Evolutionary conservation across 2,113 vertebrate genomes (phyloP), one percentile per base, ranked within the genome.

Genomic region (Formicarius rufipectus): DNA sequence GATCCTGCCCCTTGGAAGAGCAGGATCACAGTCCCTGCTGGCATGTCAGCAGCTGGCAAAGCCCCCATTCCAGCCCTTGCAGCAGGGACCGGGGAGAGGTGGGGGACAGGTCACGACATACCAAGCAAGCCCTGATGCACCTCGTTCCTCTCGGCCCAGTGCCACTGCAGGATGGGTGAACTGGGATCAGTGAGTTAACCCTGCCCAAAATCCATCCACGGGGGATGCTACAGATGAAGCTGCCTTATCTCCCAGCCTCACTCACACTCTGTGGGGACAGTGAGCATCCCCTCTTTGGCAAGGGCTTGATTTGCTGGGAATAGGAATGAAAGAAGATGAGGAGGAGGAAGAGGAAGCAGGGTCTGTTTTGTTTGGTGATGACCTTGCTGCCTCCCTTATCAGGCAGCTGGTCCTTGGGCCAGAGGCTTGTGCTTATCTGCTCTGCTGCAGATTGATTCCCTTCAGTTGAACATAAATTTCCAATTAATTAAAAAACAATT

Each of bases 391-490:
- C 97, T 97, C 81, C 69, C 95, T 67, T 68, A 69, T 69, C 92
- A 95, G 91, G 69, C 91, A 97, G 97, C 95, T 97, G 97, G 87
- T 97, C 69, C 93, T 74, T 1, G 3, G 25, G 58, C 96, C 62
- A 22, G 69, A 87, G 84, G 89, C 83, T 76, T 1, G 2, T 0
- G 52, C 93, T 98, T 98, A 97, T 98, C 98, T 96, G 93, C 37
- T 64, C 25, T 52, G 86, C 68, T 30, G 47, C 95, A 95, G 95
- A 97, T 96, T 95, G 96, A 97, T 94, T 97, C 92, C 62, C 87
- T 92, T 87, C 79, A 83, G 87, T 92, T 87, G 93, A 96, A 95
- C 96, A 93, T 96, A 95, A 91, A 98, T 97, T 96, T 96, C 79
- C 86, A 73, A 78, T 59, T 66, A 3, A 30, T 37, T 1, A 1